phyloP scores from a whole-genome alignment of 2,797 vertebrate species.

The Macroramphosus scolopax region DNA sequence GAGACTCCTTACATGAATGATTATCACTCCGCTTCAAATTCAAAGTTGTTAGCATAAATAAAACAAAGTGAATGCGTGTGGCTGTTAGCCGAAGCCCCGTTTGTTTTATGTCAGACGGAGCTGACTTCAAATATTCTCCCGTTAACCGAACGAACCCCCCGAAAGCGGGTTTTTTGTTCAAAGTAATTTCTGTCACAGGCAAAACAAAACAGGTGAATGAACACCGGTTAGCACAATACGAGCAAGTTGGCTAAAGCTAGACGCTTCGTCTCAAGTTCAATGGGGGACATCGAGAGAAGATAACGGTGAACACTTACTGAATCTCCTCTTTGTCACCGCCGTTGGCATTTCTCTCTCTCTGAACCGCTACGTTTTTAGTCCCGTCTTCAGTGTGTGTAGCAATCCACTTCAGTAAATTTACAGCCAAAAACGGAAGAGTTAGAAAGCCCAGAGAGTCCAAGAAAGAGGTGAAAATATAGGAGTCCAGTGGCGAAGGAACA shows the following conservation, averaged over 20 bases:
- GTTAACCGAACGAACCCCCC: not conserved
- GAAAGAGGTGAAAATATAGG: slow-evolving; percentile 12
- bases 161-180: slow-evolving; percentile 2
- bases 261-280: slow-evolving; percentile 53
- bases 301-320: slow-evolving; percentile 72
- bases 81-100: slow-evolving; percentile 38
- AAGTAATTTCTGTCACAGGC: slow-evolving; percentile 17
- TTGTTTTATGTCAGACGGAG: slow-evolving; percentile 8
- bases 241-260: slow-evolving; percentile 39
- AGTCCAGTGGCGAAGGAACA: slow-evolving; percentile 54
- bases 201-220: not conserved
- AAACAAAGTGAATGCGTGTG: slow-evolving; percentile 53
- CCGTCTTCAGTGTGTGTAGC: slow-evolving; percentile 52
- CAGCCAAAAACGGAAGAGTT: slow-evolving; percentile 37
- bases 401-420: slow-evolving; percentile 59
- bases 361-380: slow-evolving; percentile 57
- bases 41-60: slow-evolving; percentile 50
- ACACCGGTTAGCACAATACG: not conserved
- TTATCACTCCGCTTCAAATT: too few species aligned
- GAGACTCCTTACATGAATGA: too few species aligned
- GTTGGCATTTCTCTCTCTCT: slow-evolving; percentile 74
- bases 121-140: slow-evolving; percentile 17
- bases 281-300: slow-evolving; percentile 17
- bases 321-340: slow-evolving; percentile 70
- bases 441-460: slow-evolving; percentile 5